Evolutionary conservation across 1,140 invertebrate genomes (phyloP).

Genomic region (Brachionus rotundiformis): DNA sequence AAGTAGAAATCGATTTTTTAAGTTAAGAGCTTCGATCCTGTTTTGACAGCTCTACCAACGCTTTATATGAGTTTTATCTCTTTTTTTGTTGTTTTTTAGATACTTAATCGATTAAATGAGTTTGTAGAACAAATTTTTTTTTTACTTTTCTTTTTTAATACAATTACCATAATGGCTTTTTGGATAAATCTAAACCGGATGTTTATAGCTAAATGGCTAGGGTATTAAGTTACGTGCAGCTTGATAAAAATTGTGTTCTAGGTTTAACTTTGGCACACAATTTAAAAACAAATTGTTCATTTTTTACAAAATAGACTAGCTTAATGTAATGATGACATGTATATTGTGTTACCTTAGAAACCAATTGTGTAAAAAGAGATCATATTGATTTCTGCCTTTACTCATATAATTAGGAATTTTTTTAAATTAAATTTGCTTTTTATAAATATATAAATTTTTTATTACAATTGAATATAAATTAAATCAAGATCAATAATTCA

Average conservation of each 20-base stretch:
- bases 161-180: conserved; percentile 3
- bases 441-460: not conserved
- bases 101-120: not conserved
- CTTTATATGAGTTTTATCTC: not conserved
- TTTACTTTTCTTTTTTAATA: not conserved
- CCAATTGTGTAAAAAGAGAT: not conserved
- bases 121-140: not conserved
- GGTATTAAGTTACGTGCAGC: not conserved
- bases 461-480: not conserved
- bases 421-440: not conserved
- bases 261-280: too few species aligned
- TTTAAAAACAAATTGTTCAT: not conserved
- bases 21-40: not conserved
- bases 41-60: not conserved
- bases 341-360: not conserved
- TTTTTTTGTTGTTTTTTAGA: not conserved
- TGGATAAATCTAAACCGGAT: not conserved
- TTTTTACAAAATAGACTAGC: not conserved
- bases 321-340: not conserved
- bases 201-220: not conserved
- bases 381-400: not conserved
- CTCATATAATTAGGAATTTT: not conserved
- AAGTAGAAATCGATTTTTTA: conserved; percentile 36
- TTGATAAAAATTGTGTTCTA: too few species aligned
- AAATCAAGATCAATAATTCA: not conserved